Base-by-base conservation (phyloP, 2,797 vertebrate genomes). In the Siniperca obscura region DNA sequence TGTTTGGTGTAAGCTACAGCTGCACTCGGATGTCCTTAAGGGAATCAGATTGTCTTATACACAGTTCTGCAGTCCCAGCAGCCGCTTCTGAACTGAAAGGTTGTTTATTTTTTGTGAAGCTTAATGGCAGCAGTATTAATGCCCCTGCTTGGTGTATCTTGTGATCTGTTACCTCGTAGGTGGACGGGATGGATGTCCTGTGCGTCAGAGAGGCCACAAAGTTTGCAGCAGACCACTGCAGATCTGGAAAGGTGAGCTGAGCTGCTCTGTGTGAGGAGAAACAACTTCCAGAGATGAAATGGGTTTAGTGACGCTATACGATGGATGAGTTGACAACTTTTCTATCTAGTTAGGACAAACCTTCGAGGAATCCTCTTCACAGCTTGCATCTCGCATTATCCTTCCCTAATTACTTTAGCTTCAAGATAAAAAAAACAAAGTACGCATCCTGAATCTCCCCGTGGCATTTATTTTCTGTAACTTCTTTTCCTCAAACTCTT, bases 171-270 rank as follows among this genome's bases (percentile, higher is more conserved):
- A 22, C 34, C 13, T 4, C 1, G 2, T 44, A 99, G 98, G 97
- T 99, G 85, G 98, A 99, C 64, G 98, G 98, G 79, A 99, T 99
- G 98, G 98, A 99, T 74, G 1, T 98, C 30, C 94, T 99, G 27
- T 97, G 97, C 80, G 98, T 99, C 80, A 94, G 97, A 87, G 98
- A 99, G 89, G 97, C 98, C 0, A 89, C 95, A 0, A 97, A 93
- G 91, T 99, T 98, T 86, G 98, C 98, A 62, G 95, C 96, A 1
- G 97, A 97, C 1, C 86, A 98, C 83, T 99, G 98, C 89, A 94
- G 98, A 88, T 71, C 97, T 71, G 98, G 98, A 78, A 98, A 98
- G 95, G 98, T 99, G 93, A 95, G 82, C 16, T 7, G 38, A 44
- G 40, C n/a, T 11, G 14, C 30, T 65, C 38, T 7, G 42, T 30